phyloP scores from a whole-genome alignment of 1,140 invertebrate species.

The Drosophila kepulauana region DNA sequence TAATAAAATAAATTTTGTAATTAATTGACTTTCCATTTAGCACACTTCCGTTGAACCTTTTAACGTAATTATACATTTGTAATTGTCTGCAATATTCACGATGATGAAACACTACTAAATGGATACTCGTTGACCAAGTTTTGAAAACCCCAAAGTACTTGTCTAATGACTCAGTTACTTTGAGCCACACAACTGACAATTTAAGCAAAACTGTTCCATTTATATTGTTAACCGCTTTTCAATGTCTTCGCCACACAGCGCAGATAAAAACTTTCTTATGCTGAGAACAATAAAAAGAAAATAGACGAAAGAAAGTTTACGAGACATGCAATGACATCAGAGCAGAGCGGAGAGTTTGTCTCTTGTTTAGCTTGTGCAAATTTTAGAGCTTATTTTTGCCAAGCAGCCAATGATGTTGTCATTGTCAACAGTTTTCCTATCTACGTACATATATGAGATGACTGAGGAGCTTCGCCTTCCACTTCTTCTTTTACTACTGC shows the following conservation, averaged over 20 bases:
- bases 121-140: no score
- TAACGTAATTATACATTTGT: no score
- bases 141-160: neutral
- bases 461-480: neutral
- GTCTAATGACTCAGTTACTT: constrained; percentile 8
- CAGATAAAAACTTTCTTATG: constrained; percentile 12
- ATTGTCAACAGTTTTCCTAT: constrained; percentile 20
- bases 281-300: neutral
- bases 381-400: constrained; percentile 25
- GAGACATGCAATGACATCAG: constrained; percentile 19
- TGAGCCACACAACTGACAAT: neutral
- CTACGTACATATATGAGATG: neutral
- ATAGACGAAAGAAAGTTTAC: constrained; percentile 4
- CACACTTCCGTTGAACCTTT: no score
- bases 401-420: constrained; percentile 45
- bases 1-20: no score
- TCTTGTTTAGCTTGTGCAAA: constrained; percentile 6
- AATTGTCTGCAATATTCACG: no score
- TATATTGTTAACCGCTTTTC: constrained; percentile 9
- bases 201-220: constrained; percentile 16
- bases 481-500: no score
- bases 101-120: no score
- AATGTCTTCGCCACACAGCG: neutral
- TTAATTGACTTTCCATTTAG: no score
- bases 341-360: constrained; percentile 2